These are phyloP conservation scores for Chydorus sphaericus DNA, from an alignment of 2,888 invertebrate genomes.

Conservation along the genomic window DNA sequence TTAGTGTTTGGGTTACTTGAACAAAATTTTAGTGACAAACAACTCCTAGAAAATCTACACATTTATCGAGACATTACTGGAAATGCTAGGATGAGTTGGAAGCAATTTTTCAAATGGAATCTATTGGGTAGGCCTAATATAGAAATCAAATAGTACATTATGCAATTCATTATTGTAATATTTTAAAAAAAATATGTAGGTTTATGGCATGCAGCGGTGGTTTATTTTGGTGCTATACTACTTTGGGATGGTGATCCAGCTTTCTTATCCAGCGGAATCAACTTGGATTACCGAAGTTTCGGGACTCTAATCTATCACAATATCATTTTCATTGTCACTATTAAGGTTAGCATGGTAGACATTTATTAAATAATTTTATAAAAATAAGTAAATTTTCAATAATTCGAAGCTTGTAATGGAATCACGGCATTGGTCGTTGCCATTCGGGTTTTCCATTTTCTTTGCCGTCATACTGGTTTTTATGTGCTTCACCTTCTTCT, in stretches of 20 bases:
- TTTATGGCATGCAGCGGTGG: conserved; percentile 46
- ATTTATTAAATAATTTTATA: not conserved
- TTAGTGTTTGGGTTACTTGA: conserved; percentile 58
- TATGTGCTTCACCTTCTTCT: conserved; percentile 38
- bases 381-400: not conserved
- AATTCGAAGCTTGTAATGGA: conserved; percentile 38
- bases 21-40: conserved; percentile 44
- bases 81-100: conserved; percentile 47
- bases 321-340: conserved; percentile 40
- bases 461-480: conserved; percentile 42
- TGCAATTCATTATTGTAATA: not conserved
- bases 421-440: conserved; percentile 41
- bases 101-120: conserved; percentile 46
- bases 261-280: conserved; percentile 19
- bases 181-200: conserved; percentile 27
- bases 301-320: conserved; percentile 44
- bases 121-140: conserved; percentile 28
- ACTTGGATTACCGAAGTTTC: conserved; percentile 36
- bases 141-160: not conserved
- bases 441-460: conserved; percentile 37
- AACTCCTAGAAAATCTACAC: conserved; percentile 43
- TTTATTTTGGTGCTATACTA: conserved; percentile 39
- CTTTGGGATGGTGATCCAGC: conserved; percentile 20
- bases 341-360: conserved; percentile 31
- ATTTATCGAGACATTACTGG: conserved; percentile 46